A percentile compares a stretch with the other conserved stretches of the same genome.
phyloP scores from a whole-genome alignment of 1,140 invertebrate genomes.

The Anoplophora glabripennis region DNA sequence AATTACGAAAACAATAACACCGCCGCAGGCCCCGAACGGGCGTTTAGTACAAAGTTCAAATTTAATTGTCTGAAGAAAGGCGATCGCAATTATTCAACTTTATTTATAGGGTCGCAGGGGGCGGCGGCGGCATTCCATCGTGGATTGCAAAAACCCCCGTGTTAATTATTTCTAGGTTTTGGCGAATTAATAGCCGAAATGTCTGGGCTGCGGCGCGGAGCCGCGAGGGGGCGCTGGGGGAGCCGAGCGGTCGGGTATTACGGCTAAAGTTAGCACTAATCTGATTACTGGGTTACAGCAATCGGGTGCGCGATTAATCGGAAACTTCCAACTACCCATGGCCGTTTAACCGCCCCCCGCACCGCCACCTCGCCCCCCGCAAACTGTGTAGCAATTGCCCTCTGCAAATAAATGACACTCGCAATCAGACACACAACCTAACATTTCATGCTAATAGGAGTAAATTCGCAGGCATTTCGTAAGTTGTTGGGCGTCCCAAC shows the following conservation, averaged over 20 bases:
- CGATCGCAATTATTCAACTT: too few species aligned
- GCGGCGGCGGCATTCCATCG: too few species aligned
- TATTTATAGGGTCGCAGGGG: too few species aligned
- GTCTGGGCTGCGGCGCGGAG: not conserved
- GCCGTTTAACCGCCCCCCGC: not conserved
- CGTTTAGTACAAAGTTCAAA: too few species aligned
- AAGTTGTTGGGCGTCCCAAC: too few species aligned
- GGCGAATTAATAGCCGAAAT: slow-evolving; percentile 1
- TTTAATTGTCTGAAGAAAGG: too few species aligned
- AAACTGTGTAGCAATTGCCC: slow-evolving; percentile 3
- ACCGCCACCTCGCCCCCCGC: not conserved
- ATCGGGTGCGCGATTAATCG: slow-evolving; percentile 26
- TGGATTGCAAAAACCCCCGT: not conserved
- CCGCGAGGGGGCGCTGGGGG: not conserved
- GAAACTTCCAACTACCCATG: slow-evolving; percentile 17
- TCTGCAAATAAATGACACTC: slow-evolving; percentile 6
- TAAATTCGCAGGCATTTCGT: too few species aligned
- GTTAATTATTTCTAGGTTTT: not conserved
- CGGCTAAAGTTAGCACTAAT: slow-evolving; percentile 26
- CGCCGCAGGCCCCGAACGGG: too few species aligned
- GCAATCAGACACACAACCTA: not conserved
- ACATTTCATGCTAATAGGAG: too few species aligned
- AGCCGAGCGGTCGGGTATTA: slow-evolving; percentile 16
- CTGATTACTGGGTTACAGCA: slow-evolving; percentile 27
- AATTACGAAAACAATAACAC: too few species aligned